Evolutionary conservation across 2,888 invertebrate species (phyloP).

Genomic region (Tinea trinotella): DNA sequence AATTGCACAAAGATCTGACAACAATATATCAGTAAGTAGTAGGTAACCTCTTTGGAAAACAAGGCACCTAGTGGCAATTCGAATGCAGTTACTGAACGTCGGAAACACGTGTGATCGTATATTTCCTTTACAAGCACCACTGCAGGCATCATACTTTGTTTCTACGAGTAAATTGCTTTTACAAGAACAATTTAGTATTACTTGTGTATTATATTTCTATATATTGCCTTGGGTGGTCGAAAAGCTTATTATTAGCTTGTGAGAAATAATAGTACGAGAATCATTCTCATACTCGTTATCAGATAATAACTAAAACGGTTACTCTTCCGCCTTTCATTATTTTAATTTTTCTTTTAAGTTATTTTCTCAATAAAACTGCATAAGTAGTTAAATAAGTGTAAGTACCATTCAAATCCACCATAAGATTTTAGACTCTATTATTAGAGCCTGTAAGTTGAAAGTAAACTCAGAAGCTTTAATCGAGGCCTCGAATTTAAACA

Average conservation of each 20-base stretch:
- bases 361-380: too few relatives aligned
- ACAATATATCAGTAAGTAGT: neutral
- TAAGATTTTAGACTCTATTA: too few relatives aligned
- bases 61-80: conserved; percentile 11
- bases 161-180: conserved; percentile 11
- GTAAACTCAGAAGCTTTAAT: too few relatives aligned
- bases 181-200: neutral
- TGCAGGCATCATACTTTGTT: conserved; percentile 12
- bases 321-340: neutral
- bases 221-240: neutral
- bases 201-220: neutral
- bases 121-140: neutral
- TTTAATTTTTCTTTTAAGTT: too few relatives aligned
- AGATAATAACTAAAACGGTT: neutral
- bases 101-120: conserved; percentile 14
- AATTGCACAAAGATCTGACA: neutral
- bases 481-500: too few relatives aligned
- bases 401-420: too few relatives aligned
- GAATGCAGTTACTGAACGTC: conserved; percentile 8
- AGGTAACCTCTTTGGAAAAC: conserved; percentile 5
- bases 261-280: neutral
- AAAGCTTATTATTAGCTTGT: neutral
- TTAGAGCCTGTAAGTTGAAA: too few relatives aligned
- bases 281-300: neutral
- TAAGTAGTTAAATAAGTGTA: too few relatives aligned